Evolutionary conservation across 1,140 invertebrate species (phyloP).

Genomic region (Drosophila rufa): DNA sequence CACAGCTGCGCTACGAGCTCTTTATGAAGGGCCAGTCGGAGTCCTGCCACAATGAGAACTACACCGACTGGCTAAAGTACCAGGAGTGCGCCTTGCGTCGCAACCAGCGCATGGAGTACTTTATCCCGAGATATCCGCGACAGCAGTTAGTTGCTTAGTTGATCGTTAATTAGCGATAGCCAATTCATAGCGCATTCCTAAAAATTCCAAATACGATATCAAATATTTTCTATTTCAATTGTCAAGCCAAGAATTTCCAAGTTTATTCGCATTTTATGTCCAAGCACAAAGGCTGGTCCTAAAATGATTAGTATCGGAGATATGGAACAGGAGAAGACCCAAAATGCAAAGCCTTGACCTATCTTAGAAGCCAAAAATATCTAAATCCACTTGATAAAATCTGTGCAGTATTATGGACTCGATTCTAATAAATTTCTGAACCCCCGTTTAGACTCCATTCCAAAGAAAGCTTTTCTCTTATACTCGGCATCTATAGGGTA

Average conservation of each 20-base stretch:
- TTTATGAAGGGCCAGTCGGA: slow-evolving; percentile 23
- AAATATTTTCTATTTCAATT: not conserved
- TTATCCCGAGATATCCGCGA: slow-evolving; percentile 43
- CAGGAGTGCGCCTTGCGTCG: slow-evolving; percentile 44
- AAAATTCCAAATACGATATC: not conserved
- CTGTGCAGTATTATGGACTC: too few species aligned
- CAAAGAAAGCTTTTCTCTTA: too few species aligned
- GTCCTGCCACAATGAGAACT: slow-evolving; percentile 24
- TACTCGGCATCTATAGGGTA: too few species aligned
- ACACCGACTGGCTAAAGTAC: slow-evolving; percentile 5
- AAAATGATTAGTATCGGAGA: not conserved
- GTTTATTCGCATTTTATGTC: not conserved
- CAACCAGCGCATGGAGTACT: slow-evolving; percentile 48
- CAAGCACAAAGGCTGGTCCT: not conserved
- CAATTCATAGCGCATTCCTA: too few species aligned
- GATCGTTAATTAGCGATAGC: too few species aligned
- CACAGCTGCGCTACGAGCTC: slow-evolving; percentile 19
- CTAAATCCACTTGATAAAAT: too few species aligned
- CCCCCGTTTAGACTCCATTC: too few species aligned
- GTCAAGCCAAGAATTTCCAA: not conserved
- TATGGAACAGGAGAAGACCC: too few species aligned
- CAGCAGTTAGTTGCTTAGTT: slow-evolving; percentile 5
- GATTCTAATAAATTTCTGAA: too few species aligned
- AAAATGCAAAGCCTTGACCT: too few species aligned
- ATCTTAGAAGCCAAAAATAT: too few species aligned